A percentile compares a stretch with the other conserved stretches of the same genome.
phyloP scores from a whole-genome alignment of 2,797 vertebrate genomes.

The Spinus olivaceus region DNA sequence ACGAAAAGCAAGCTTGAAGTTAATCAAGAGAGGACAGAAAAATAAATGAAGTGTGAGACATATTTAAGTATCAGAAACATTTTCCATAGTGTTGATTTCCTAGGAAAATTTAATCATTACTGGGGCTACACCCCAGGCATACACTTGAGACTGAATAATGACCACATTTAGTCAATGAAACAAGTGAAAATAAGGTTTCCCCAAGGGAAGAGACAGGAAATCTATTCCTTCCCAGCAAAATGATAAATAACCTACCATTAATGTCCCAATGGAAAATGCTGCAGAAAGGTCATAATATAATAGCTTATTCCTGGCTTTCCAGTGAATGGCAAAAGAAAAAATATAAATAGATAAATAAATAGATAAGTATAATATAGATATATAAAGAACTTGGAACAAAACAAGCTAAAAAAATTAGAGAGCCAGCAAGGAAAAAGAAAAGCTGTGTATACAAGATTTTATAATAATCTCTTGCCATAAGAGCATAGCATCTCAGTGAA shows the following conservation, averaged over 20 bases:
- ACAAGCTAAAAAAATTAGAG: background rate
- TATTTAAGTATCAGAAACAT: conserved; percentile 57
- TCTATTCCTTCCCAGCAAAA: conserved; percentile 39
- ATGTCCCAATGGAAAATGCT: conserved; percentile 45
- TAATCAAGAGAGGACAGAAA: conserved; percentile 35
- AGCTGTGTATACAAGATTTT: background rate
- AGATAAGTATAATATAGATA: background rate
- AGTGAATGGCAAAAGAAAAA: conserved; percentile 3
- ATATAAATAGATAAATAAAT: background rate
- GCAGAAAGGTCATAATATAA: conserved; percentile 26
- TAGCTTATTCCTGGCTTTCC: conserved; percentile 23
- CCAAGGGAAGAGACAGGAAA: conserved; percentile 50
- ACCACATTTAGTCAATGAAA: conserved; percentile 65
- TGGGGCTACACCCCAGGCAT: conserved; percentile 23
- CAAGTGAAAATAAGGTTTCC: conserved; percentile 49
- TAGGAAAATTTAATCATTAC: conserved; percentile 38
- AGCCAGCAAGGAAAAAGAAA: background rate
- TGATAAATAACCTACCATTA: conserved; percentile 53
- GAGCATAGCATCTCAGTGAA: background rate
- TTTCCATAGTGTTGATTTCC: conserved; percentile 15
- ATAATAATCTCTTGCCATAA: background rate
- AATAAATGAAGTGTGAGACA: conserved; percentile 47
- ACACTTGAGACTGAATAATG: conserved; percentile 55
- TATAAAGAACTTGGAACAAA: background rate
- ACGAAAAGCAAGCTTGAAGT: conserved; percentile 12